Conservation (phyloP, 2,888 invertebrate species). For the Cheilosia urbana region DNA sequence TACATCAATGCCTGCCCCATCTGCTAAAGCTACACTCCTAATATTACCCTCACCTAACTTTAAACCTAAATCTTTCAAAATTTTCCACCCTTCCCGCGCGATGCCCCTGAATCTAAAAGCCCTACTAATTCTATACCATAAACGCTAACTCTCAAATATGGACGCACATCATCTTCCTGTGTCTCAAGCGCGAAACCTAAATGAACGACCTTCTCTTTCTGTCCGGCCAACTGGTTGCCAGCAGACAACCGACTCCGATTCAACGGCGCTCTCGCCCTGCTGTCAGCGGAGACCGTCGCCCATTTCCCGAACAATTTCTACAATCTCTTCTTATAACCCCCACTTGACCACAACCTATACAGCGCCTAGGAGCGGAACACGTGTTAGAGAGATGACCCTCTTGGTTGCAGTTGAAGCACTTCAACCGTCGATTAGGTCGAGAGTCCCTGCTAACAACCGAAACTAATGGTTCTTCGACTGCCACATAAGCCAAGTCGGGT, state of each 20-base stretch:
- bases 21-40: neutral
- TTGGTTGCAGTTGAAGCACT: neutral
- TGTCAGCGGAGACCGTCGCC: neutral
- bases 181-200: neutral
- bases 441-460: neutral
- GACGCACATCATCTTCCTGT: neutral
- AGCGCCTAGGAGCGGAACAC: neutral
- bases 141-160: slow-evolving; percentile 11
- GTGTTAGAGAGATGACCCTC: neutral
- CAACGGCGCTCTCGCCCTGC: neutral
- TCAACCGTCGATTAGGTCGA: neutral
- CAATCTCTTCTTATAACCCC: neutral
- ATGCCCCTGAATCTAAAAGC: neutral
- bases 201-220: neutral
- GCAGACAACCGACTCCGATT: neutral
- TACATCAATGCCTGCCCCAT: neutral
- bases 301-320: neutral
- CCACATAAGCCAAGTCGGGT: neutral
- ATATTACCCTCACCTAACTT: neutral
- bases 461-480: neutral
- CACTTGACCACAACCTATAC: neutral
- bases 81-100: neutral
- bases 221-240: neutral
- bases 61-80: neutral
- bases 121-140: neutral